Evolutionary conservation across 2,888 invertebrate genomes (phyloP), one percentile per base, ranked within the genome.

Genomic region (Rambutsinella grinnellia): DNA sequence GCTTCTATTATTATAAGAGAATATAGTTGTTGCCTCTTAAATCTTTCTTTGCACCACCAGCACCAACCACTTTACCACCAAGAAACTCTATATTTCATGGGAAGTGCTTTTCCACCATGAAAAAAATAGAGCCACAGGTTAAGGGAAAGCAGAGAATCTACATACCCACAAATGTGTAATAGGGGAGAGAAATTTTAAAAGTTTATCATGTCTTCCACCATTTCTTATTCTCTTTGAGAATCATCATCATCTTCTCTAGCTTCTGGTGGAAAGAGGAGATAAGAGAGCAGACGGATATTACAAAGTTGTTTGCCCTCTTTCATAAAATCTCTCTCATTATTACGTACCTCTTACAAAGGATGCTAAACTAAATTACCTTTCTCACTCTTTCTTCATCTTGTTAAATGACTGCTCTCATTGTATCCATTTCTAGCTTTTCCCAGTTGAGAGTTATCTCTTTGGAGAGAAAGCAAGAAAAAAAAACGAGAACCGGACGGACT

Each of bases 111-210:
- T n/a, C n/a, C n/a, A n/a, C n/a, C n/a, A n/a, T n/a, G n/a, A n/a
- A n/a, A n/a, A n/a, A n/a, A n/a, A n/a, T n/a, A 27, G 75, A 75
- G 75, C 75, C 63, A 75, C 75, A 75, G 75, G 75, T 75, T 67
- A 70, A 51, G 44, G 24, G 46, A 24, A 36, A 46, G 24, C 19
- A 23, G 23, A 21, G 23, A 3, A 53, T 19, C 49, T 58, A 58
- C 27, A 61, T 63, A 28, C 51, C 19, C 26, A 63, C 5, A 51
- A 23, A 13, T 28, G 21, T 27, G 46, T 47, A 56, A 66, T 66
- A 46, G 66, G 27, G 19, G 75, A 66, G 51, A 17, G 23, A 54
- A 63, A 76, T 69, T 76, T 76, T 68, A 75, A 61, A 63, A 46
- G 68, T 68, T 75, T 60, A 51, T 60, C 72, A 54, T 67, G 53